Conservation (phyloP, 1,140 invertebrate species). For the Drosophila repletoides region DNA sequence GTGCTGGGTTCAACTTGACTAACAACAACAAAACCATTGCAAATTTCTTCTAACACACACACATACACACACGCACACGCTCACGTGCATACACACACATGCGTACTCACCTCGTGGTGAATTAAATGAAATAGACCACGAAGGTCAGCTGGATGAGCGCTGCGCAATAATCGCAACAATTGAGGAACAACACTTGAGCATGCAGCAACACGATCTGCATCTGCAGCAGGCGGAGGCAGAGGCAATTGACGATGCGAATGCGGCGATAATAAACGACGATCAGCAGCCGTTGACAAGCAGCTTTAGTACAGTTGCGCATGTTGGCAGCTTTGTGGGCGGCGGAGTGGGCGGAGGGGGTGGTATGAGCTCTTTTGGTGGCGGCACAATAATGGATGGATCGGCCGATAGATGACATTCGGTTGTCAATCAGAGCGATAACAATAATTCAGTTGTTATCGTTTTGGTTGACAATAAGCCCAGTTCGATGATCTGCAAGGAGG, state of each 20-base stretch:
- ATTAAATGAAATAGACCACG: conserved; percentile 33
- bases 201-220: too few species aligned
- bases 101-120: conserved; percentile 1
- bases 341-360: conserved; percentile 16
- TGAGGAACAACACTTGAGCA: conserved; percentile 63
- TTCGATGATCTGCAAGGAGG: conserved; percentile 81
- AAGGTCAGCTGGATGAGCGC: conserved; percentile 63
- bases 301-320: conserved; percentile 54
- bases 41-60: conserved; percentile 37
- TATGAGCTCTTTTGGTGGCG: conserved; percentile 64
- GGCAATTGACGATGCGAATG: conserved; percentile 75
- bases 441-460: conserved; percentile 82
- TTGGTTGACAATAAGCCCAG: conserved; percentile 82
- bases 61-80: conserved; percentile 1
- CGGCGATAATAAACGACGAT: conserved; percentile 68
- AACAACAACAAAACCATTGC: conserved; percentile 34
- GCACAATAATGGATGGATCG: conserved; percentile 1
- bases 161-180: conserved; percentile 72
- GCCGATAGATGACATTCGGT: conserved; percentile 82
- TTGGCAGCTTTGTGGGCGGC: conserved; percentile 29
- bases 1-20: conserved; percentile 58
- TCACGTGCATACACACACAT: conserved; percentile 6
- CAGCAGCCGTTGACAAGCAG: conserved; percentile 73
- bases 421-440: conserved; percentile 82
- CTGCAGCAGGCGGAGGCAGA: conserved; percentile 70